Conservation (phyloP, 2,797 vertebrate genomes). For the Rhynchotus rufescens region DNA sequence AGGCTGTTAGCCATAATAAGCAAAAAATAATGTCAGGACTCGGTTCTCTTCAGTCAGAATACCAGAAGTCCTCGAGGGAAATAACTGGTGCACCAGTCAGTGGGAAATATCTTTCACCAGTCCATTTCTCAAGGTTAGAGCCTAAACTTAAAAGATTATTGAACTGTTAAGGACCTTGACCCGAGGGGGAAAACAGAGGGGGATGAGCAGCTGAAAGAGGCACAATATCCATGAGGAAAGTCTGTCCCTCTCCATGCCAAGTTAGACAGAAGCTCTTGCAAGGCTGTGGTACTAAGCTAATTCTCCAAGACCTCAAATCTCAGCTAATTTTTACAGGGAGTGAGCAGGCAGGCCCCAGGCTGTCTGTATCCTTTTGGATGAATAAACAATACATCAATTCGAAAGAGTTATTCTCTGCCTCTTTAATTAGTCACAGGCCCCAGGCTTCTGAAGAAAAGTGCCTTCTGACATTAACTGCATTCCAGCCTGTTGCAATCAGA, state of each 20-base stretch:
- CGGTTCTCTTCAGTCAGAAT: background rate
- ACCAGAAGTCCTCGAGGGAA: background rate
- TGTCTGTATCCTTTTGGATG: background rate
- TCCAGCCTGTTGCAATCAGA: background rate
- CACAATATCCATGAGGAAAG: background rate
- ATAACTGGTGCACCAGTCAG: background rate
- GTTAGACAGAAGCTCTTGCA: background rate
- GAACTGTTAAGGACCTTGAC: background rate
- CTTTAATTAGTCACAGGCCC: background rate
- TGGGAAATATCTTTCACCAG: slow-evolving; percentile 18
- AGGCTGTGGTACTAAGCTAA: background rate
- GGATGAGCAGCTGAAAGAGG: background rate
- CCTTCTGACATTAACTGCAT: background rate
- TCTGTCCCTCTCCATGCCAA: no score
- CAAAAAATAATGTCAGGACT: background rate
- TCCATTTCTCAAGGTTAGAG: background rate
- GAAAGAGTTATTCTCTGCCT: background rate
- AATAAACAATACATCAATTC: background rate
- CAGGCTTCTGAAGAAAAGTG: background rate
- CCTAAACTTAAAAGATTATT: background rate
- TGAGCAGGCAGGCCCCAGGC: background rate
- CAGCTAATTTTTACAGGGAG: background rate
- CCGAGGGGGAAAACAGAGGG: background rate
- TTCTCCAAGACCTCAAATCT: background rate
- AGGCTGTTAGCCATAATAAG: background rate